These are phyloP conservation scores for Chlamydotis undulata DNA, from an alignment of 2,113 vertebrate genomes.

Conservation along the genomic window DNA sequence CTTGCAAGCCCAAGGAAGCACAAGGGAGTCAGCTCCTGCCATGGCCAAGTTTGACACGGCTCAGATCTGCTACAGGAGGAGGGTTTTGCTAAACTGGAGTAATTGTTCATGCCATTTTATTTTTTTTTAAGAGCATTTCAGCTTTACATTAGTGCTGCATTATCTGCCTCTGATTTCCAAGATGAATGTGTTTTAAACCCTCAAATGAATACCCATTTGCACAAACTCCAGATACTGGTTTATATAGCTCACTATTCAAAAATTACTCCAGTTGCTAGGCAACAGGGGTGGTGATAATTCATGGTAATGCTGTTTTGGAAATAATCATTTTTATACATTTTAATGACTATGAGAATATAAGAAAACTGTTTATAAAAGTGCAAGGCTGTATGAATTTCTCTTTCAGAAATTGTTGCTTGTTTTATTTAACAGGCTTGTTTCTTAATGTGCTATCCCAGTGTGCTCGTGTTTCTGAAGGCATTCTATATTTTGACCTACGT, in stretches of 20 bases:
- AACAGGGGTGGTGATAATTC: constrained; percentile 69
- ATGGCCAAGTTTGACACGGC: background rate
- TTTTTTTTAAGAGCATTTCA: constrained; percentile 35
- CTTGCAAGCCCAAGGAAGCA: background rate
- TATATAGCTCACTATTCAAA: constrained; percentile 68
- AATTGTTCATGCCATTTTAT: constrained; percentile 17
- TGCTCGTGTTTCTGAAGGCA: background rate
- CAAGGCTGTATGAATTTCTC: background rate
- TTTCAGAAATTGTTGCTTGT: constrained; percentile 4
- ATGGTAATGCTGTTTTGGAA: constrained; percentile 70
- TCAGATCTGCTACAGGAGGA: background rate
- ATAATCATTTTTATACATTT: constrained; percentile 72
- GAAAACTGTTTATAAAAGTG: constrained; percentile 49
- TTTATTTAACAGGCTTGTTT: constrained; percentile 18
- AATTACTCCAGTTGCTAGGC: constrained; percentile 79
- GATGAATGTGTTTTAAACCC: constrained; percentile 67
- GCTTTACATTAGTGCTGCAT: constrained; percentile 42
- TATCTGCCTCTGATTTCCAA: constrained; percentile 66
- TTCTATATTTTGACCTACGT: background rate
- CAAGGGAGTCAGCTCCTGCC: background rate
- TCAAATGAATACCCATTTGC: constrained; percentile 68
- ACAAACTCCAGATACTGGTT: constrained; percentile 64
- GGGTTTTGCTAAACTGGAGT: background rate
- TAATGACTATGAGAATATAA: constrained; percentile 59
- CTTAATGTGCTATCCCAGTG: background rate